A percentile compares a stretch with the other conserved stretches of the same genome.
phyloP scores from a whole-genome alignment of 2,797 vertebrate species.

The Poeciliopsis presidionis region DNA sequence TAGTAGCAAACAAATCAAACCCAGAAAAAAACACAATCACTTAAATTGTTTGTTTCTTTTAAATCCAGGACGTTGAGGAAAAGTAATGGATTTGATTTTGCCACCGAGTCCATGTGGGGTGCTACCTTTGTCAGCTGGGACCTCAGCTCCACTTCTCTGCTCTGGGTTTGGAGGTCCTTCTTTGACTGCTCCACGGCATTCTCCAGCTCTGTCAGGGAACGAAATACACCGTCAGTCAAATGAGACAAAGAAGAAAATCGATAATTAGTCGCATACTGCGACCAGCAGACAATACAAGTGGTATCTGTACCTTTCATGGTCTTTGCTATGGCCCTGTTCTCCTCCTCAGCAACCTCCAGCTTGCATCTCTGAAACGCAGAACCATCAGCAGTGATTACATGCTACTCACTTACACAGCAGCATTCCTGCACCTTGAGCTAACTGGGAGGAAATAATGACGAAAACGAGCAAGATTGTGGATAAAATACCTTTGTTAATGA shows the following conservation, averaged over 20 bases:
- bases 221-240: neutral
- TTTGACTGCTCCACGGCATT: constrained; percentile 49
- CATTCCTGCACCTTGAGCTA: constrained; percentile 67
- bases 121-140: constrained; percentile 59
- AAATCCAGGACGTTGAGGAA: neutral
- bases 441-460: constrained; percentile 38
- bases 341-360: constrained; percentile 79
- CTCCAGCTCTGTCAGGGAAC: constrained; percentile 71
- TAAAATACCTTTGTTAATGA: constrained; percentile 45
- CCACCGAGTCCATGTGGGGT: neutral
- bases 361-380: constrained; percentile 82
- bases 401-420: constrained; percentile 41
- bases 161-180: constrained; percentile 46
- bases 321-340: constrained; percentile 72
- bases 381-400: constrained; percentile 33
- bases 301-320: constrained; percentile 78
- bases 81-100: neutral
- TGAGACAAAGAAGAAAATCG: neutral
- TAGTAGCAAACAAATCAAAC: neutral
- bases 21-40: neutral
- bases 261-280: neutral
- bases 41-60: neutral
- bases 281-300: accelerated
- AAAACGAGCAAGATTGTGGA: constrained; percentile 48
- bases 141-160: constrained; percentile 54